Percentiles rank a stretch among this genome's conserved stretches.
Conservation (phyloP, 2,113 vertebrate species). For the Peucedramus taeniatus region DNA sequence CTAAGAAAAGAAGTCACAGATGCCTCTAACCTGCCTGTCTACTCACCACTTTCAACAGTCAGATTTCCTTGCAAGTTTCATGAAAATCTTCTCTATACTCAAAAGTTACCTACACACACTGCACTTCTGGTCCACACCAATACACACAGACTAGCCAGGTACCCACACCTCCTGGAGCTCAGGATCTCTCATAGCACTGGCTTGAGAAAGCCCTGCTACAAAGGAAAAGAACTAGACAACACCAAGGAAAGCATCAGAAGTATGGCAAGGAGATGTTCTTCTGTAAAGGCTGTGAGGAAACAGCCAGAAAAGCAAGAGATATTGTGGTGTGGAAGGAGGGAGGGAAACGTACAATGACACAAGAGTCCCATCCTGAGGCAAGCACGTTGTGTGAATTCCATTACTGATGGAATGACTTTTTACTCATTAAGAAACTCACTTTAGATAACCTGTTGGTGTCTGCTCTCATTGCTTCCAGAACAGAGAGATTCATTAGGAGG, state of each 20-base stretch:
- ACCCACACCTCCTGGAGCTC: not conserved
- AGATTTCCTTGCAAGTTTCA: not conserved
- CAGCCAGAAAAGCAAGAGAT: not conserved
- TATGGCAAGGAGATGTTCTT: not conserved
- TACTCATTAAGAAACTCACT: not conserved
- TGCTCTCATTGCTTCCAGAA: not conserved
- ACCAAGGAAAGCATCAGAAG: not conserved
- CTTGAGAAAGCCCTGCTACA: not conserved
- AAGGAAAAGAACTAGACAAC: not conserved
- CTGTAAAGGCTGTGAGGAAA: not conserved
- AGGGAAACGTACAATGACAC: not conserved
- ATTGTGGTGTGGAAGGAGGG: not conserved
- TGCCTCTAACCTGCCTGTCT: not conserved
- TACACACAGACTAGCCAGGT: not conserved
- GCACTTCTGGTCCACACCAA: not conserved
- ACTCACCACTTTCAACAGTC: not conserved
- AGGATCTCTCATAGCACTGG: not conserved
- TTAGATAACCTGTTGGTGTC: not conserved
- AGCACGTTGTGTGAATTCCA: not conserved
- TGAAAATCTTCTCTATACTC: not conserved
- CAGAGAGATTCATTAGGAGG: not conserved
- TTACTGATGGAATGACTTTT: not conserved
- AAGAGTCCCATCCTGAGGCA: not conserved
- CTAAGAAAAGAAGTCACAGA: not conserved
- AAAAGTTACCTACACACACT: not conserved